Evolutionary conservation across 2,113 vertebrate genomes (phyloP), one percentile per base, ranked within the genome.

Genomic region (Sialia sialis): DNA sequence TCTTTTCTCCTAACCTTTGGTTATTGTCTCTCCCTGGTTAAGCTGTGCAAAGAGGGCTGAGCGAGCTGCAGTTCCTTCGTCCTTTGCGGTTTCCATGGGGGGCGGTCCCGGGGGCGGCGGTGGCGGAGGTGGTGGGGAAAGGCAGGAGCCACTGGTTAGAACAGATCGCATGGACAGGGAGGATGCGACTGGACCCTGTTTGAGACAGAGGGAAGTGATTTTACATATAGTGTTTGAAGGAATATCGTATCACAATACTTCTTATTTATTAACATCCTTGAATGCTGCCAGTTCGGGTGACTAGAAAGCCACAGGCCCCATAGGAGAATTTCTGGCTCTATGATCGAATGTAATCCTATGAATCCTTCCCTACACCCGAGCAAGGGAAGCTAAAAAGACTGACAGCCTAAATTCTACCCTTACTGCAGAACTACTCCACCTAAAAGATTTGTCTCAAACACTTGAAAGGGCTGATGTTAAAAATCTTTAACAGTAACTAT

Each of bases 1-100:
- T 60, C 46, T 88, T 69, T 52, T 55, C 66, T 91, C 46, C 96
- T 93, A 46, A 99, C 99, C 99, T 98, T 98, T 99, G 27, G 98
- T 99, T 76, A 99, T 99, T 17, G 97, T 97, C 96, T 98, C 98
- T 94, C 99, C 99, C 97, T 99, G 98, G 95, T 99, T 99, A 43
- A 99, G 98, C 94, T 99, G 98, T 39, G 98, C 98, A 72, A 99
- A 99, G 7, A 99, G 97, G 13, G 98, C 98, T 1, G 98, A 98
- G 69, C 98, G 99, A 59, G 98, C 91, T 3, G 98, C 95, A 2
- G 94, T 92, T 29, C 97, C 69, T 8, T 97, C 97, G 32, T 98
- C 96, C 95, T 96, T 97, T 4, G 81, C 20, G 2, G 94, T 75
- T 51, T 96, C 95, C 44, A 97, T 95, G 25, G 98, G 98, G 23